phyloP scores from a whole-genome alignment of 2,113 vertebrate species.

The Cephalopterus ornatus region DNA sequence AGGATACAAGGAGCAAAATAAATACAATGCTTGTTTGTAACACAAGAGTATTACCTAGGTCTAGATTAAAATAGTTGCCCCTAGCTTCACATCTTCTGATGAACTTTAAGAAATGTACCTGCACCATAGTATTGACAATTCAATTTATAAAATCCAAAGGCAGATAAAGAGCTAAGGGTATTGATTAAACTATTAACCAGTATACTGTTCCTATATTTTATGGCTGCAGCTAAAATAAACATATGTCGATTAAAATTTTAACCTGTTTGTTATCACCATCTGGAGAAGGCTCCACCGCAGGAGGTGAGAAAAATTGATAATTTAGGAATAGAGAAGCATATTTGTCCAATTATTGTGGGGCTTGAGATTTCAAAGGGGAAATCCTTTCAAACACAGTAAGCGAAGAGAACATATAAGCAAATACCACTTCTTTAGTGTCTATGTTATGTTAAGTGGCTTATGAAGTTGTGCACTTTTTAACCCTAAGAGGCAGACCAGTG shows the following conservation, averaged over 20 bases:
- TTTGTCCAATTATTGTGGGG: accelerated
- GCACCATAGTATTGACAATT: not conserved
- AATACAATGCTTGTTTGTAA: not conserved
- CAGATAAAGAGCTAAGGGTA: not conserved
- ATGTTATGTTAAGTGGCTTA: not conserved
- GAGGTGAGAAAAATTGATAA: not conserved
- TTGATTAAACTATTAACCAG: not conserved
- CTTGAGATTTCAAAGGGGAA: not conserved
- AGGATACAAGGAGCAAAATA: not conserved
- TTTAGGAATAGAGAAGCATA: not conserved
- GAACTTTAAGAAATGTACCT: not conserved
- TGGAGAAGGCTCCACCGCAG: not conserved
- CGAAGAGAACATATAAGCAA: not conserved
- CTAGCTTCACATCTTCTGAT: not conserved
- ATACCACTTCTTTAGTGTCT: not conserved
- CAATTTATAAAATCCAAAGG: not conserved
- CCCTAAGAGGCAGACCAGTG: not conserved
- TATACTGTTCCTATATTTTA: not conserved
- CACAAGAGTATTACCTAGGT: not conserved
- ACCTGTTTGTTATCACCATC: not conserved
- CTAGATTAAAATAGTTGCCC: not conserved
- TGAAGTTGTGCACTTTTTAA: not conserved
- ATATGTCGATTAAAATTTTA: not conserved
- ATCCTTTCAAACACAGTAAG: not conserved
- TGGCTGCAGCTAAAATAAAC: not conserved